Percentiles rank a stretch among this genome's conserved stretches.
These are phyloP conservation scores for Rhadina sibilatrix DNA, from an alignment of 2,113 vertebrate genomes.

Conservation along the genomic window DNA sequence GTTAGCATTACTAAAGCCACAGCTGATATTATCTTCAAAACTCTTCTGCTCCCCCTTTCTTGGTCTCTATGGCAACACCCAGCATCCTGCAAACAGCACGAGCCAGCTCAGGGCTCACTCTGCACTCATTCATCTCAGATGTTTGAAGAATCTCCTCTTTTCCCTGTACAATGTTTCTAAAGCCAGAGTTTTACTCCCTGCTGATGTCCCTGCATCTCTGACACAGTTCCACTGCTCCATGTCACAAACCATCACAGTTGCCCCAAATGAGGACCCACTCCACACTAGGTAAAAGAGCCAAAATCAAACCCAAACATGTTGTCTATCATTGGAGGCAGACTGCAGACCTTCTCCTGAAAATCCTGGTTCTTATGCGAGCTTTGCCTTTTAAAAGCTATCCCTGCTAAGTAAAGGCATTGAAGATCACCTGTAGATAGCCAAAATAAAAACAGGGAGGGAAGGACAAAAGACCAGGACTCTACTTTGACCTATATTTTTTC, in stretches of 20 bases:
- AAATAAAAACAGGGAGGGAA: not conserved
- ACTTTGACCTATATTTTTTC: not conserved
- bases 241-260: not conserved
- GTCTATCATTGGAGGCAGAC: not conserved
- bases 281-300: not conserved
- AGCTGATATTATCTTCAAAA: not conserved
- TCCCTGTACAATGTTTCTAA: not conserved
- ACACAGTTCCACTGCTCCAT: not conserved
- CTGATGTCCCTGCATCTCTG: not conserved
- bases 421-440: not conserved
- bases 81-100: slow-evolving; percentile 24
- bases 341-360: not conserved
- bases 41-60: not conserved
- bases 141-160: not conserved
- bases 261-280: not conserved
- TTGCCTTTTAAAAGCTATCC: not conserved
- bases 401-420: not conserved
- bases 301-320: not conserved
- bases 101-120: not conserved
- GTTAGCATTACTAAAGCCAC: not conserved
- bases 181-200: not conserved
- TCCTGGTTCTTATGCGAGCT: not conserved
- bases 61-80: not conserved
- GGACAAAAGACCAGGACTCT: not conserved
- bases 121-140: not conserved